Conservation (phyloP, 2,797 vertebrate species). For the Rhodeus uyekii region DNA sequence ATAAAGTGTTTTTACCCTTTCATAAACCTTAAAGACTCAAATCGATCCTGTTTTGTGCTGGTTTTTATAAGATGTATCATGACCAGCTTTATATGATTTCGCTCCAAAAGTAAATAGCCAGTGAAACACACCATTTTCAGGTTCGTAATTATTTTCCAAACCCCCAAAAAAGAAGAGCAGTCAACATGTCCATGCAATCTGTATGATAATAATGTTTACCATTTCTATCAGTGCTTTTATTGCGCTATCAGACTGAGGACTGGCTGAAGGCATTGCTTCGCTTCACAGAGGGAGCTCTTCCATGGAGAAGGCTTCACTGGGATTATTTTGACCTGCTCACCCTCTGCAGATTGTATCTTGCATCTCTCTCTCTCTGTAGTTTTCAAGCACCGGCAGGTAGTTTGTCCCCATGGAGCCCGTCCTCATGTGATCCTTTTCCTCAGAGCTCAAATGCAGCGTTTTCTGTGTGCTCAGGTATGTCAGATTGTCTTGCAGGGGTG, state of each 20-base stretch:
- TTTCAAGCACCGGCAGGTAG: slow-evolving; percentile 20
- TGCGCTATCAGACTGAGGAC: slow-evolving; percentile 1
- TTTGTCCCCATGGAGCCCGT: slow-evolving; percentile 15
- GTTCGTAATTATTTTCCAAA: not conserved
- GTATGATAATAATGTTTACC: not conserved
- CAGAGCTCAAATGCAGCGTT: slow-evolving; percentile 14
- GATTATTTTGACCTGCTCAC: slow-evolving; percentile 52
- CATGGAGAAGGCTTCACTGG: slow-evolving; percentile 35
- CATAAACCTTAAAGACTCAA: slow-evolving; percentile 15
- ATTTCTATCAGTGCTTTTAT: not conserved
- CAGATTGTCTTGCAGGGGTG: slow-evolving; percentile 30
- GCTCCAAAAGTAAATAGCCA: slow-evolving; percentile 1
- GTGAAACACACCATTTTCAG: not conserved
- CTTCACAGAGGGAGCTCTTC: not conserved
- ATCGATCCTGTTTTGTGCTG: slow-evolving; percentile 15
- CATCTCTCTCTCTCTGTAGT: slow-evolving; percentile 40
- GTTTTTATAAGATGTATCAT: slow-evolving; percentile 14
- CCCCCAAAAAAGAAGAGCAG: not conserved
- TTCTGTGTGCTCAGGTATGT: slow-evolving; percentile 29
- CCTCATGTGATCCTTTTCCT: slow-evolving; percentile 40
- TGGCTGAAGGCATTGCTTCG: slow-evolving; percentile 19
- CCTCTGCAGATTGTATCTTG: slow-evolving; percentile 25
- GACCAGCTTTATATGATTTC: not conserved
- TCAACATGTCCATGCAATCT: not conserved
- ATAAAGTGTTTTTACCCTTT: slow-evolving; percentile 25